Conservation (phyloP, 1,140 invertebrate species). For the Arctopsyche grandis region DNA sequence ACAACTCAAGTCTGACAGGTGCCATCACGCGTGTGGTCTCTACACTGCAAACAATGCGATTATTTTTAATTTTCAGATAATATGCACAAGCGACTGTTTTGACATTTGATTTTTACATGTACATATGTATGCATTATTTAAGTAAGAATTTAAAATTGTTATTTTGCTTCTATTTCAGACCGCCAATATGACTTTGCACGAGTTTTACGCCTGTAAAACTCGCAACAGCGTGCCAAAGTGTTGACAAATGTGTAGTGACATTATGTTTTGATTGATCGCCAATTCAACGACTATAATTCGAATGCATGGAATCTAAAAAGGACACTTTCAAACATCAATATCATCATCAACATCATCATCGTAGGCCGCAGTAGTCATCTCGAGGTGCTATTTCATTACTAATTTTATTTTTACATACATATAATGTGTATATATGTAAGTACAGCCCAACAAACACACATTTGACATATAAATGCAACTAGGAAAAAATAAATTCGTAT, state of each 20-base stretch:
- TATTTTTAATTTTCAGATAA: not conserved
- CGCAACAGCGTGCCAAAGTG: not conserved
- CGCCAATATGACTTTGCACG: not conserved
- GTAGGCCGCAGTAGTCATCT: not conserved
- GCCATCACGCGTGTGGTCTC: too few species aligned
- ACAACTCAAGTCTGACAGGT: too few species aligned
- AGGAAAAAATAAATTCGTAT: not conserved
- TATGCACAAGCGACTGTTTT: not conserved
- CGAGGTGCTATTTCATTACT: not conserved
- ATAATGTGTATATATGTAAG: too few species aligned
- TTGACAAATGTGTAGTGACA: constrained; percentile 20
- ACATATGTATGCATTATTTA: too few species aligned
- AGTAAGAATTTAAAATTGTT: too few species aligned
- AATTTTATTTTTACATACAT: not conserved
- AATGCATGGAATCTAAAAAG: not conserved
- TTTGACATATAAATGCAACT: not conserved
- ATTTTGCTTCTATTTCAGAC: constrained; percentile 12
- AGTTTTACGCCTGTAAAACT: not conserved
- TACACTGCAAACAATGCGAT: too few species aligned
- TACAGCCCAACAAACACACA: not conserved
- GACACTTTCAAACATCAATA: not conserved
- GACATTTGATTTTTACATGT: not conserved
- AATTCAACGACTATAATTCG: not conserved
- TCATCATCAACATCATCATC: too few species aligned
- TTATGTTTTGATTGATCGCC: not conserved